A percentile compares a stretch with the other conserved stretches of the same genome.
These are phyloP conservation scores for Corythornis madagascariensis DNA, from an alignment of 2,113 vertebrate genomes.

Conservation along the genomic window DNA sequence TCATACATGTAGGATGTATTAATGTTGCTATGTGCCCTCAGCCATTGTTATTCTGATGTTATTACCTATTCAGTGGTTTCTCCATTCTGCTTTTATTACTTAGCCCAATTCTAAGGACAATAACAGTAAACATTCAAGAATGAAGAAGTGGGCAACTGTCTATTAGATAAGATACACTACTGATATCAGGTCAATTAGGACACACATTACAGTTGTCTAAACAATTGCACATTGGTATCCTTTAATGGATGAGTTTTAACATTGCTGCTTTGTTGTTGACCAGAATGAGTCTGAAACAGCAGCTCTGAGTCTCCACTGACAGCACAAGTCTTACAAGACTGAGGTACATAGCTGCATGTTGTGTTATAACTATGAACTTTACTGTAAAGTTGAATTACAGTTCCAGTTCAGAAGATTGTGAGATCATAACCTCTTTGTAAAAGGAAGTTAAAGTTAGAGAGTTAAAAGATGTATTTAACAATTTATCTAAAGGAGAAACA, in stretches of 20 bases:
- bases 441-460: not conserved
- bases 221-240: not conserved
- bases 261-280: not conserved
- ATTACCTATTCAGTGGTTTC: not conserved
- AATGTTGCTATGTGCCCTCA: not conserved
- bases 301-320: not conserved
- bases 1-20: not conserved
- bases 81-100: not conserved
- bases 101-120: not conserved
- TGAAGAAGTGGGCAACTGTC: not conserved
- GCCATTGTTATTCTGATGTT: not conserved
- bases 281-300: not conserved
- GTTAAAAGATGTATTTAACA: not conserved
- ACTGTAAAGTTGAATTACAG: not conserved
- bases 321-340: not conserved
- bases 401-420: not conserved
- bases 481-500: not conserved
- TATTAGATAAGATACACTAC: not conserved
- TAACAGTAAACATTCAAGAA: not conserved
- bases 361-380: not conserved
- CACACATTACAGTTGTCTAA: not conserved
- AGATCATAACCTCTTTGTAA: not conserved
- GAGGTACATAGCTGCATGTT: not conserved
- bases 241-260: not conserved
- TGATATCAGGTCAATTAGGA: not conserved